Evolutionary conservation across 2,113 vertebrate species (phyloP).

Genomic region (Girardinichthys multiradiatus): DNA sequence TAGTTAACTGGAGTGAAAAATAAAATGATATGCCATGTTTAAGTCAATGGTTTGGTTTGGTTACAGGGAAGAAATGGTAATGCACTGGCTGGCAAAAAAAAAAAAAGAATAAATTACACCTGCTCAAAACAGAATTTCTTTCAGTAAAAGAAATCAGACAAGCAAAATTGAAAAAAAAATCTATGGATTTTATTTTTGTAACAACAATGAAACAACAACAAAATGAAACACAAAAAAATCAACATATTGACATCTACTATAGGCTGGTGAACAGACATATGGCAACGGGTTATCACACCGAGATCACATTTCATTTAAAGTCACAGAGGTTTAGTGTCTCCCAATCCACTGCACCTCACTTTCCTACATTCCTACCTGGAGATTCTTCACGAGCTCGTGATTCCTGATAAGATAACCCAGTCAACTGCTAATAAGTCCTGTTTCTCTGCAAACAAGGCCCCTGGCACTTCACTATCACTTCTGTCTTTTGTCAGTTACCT

Average conservation of each 20-base stretch:
- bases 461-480: constrained; percentile 19
- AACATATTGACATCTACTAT: neutral
- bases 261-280: neutral
- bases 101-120: neutral
- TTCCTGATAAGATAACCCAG: constrained; percentile 59
- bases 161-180: too few relatives aligned
- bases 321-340: neutral
- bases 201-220: neutral
- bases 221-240: neutral
- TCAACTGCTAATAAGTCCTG: constrained; percentile 31
- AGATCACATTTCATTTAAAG: neutral
- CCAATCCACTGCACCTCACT: neutral
- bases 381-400: constrained; percentile 37
- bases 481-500: constrained; percentile 44
- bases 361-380: constrained; percentile 10
- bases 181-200: too few relatives aligned
- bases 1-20: too few relatives aligned
- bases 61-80: too few relatives aligned
- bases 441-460: constrained; percentile 19
- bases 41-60: too few relatives aligned
- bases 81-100: neutral
- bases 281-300: neutral
- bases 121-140: too few relatives aligned
- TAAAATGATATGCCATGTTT: too few relatives aligned
- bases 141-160: too few relatives aligned